Conservation (phyloP, 2,113 vertebrate genomes). For the Gymnogyps californianus region DNA sequence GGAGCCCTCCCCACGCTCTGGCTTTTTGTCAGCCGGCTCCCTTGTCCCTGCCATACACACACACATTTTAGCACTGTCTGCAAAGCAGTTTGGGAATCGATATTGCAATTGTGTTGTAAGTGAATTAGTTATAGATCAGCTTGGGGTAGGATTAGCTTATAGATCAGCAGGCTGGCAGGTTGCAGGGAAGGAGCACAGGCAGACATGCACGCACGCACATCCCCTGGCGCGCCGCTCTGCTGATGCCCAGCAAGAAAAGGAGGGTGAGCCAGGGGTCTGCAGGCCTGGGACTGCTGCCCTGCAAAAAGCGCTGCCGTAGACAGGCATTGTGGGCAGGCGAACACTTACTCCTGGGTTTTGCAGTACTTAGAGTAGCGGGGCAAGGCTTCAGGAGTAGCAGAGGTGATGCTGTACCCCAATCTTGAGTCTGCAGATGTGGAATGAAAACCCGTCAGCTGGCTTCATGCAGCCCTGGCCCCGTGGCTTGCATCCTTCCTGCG, state of each 20-base stretch:
- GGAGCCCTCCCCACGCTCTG: neutral
- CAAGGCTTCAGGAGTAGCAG: neutral
- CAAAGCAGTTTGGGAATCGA: conserved; percentile 69
- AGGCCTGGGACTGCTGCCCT: neutral
- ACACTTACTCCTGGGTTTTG: neutral
- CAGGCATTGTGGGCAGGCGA: rapidly evolving
- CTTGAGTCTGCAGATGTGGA: neutral
- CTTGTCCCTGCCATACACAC: neutral
- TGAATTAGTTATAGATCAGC: conserved; percentile 76
- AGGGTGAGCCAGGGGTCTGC: neutral
- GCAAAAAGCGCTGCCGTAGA: rapidly evolving
- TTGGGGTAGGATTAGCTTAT: conserved; percentile 67
- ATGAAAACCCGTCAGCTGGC: rapidly evolving
- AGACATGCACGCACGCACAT: neutral
- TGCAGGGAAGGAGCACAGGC: neutral
- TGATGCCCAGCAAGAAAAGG: neutral
- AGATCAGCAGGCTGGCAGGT: conserved; percentile 65
- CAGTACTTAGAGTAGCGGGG: neutral
- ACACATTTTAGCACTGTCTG: conserved; percentile 58
- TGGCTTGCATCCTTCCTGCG: neutral
- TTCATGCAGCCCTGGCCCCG: rapidly evolving
- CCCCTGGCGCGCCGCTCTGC: neutral
- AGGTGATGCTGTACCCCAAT: neutral
- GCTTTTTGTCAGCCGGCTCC: neutral
- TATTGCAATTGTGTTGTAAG: conserved; percentile 73